phyloP scores from a whole-genome alignment of 2,797 vertebrate species.

The Micropoecilia bifurca region DNA sequence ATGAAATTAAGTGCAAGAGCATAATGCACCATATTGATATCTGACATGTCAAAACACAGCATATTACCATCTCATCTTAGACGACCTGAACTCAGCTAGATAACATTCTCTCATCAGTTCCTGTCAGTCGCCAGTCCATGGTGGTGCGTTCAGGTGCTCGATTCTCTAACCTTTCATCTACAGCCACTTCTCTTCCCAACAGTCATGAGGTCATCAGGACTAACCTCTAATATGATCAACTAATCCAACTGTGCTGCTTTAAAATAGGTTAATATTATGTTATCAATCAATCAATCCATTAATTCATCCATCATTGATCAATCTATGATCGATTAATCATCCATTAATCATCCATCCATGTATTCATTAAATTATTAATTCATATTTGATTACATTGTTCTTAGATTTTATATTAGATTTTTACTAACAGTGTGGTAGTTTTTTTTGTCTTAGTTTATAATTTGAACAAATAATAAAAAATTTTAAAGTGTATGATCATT shows the following conservation, averaged over 20 bases:
- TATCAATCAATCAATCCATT: not conserved
- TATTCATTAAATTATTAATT: not conserved
- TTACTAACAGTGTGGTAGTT: not conserved
- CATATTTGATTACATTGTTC: not conserved
- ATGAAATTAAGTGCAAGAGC: conserved; percentile 59
- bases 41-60: conserved; percentile 60
- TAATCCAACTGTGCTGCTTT: not conserved
- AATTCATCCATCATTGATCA: not conserved
- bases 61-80: conserved; percentile 59
- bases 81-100: conserved; percentile 50
- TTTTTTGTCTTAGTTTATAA: not conserved
- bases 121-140: conserved; percentile 51
- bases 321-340: not conserved
- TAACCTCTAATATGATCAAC: not conserved
- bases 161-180: conserved; percentile 31
- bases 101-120: conserved; percentile 57
- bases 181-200: not conserved
- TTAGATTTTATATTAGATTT: not conserved
- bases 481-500: not conserved
- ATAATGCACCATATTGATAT: conserved; percentile 67
- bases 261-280: not conserved
- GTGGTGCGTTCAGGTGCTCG: conserved; percentile 47
- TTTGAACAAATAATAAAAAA: not conserved
- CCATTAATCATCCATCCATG: not conserved
- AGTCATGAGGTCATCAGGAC: not conserved